Conservation (phyloP, 2,113 vertebrate genomes). For the Alexandromys fortis region DNA sequence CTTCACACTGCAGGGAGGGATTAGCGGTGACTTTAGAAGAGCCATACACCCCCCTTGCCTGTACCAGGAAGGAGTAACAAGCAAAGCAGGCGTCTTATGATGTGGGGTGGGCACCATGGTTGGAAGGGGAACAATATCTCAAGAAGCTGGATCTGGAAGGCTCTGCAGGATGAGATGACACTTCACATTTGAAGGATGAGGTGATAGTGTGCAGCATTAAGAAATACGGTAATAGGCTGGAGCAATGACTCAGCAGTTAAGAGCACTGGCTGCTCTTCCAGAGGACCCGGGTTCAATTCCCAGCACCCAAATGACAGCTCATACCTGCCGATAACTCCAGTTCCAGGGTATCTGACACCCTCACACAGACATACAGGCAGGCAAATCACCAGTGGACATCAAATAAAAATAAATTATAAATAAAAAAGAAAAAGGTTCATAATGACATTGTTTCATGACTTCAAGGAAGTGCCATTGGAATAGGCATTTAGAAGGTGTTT, state of each 20-base stretch:
- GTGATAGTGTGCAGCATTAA: neutral
- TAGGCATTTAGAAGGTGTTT: neutral
- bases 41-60: neutral
- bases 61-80: neutral
- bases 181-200: neutral
- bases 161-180: conserved; percentile 4
- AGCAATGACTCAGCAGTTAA: neutral
- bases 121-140: neutral
- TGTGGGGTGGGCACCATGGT: neutral
- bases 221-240: neutral
- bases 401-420: neutral
- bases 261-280: neutral
- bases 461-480: neutral
- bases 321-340: neutral
- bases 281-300: neutral
- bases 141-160: neutral
- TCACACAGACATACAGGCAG: neutral
- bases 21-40: neutral
- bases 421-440: neutral
- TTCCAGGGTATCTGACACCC: neutral
- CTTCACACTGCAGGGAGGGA: neutral
- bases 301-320: neutral
- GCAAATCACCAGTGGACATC: neutral
- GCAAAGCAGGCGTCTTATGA: neutral
- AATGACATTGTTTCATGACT: neutral